These are phyloP conservation scores for Mesorhabditis belari DNA, from an alignment of 2,888 invertebrate species.

Conservation along the genomic window DNA sequence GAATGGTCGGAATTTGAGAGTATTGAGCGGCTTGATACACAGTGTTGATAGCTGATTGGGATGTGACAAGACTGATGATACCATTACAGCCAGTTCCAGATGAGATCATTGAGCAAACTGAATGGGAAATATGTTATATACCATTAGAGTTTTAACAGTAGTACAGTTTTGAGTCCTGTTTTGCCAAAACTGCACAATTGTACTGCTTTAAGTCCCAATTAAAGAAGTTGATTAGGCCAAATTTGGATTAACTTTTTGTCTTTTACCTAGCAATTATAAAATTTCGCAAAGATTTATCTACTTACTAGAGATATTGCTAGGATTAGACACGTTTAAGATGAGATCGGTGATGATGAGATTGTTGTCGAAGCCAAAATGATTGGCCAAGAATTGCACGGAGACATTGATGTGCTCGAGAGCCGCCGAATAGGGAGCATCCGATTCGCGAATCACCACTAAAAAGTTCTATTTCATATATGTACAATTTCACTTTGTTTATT, in stretches of 20 bases:
- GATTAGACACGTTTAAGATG: too few species aligned
- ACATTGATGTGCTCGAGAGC: neutral
- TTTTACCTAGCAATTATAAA: too few species aligned
- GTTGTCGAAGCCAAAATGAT: neutral
- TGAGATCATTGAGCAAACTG: too few species aligned
- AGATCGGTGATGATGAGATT: too few species aligned
- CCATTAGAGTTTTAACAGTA: conserved; percentile 7
- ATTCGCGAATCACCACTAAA: neutral
- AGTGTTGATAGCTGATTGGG: conserved; percentile 10
- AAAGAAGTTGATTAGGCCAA: too few species aligned
- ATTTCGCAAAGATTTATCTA: too few species aligned
- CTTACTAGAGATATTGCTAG: too few species aligned
- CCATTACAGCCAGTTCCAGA: conserved; percentile 23
- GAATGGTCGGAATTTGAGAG: conserved; percentile 23
- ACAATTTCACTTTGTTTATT: too few species aligned
- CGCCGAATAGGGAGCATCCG: neutral
- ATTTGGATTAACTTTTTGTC: too few species aligned
- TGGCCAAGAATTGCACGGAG: neutral
- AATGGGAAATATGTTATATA: conserved; percentile 18
- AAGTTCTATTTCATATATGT: too few species aligned
- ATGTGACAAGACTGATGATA: conserved; percentile 24
- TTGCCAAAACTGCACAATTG: too few species aligned
- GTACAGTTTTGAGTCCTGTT: neutral
- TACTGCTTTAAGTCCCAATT: too few species aligned
- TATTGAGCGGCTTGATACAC: conserved; percentile 13